These are phyloP conservation scores for Tricholauxania praeusta DNA, from an alignment of 2,888 invertebrate species.

Conservation along the genomic window DNA sequence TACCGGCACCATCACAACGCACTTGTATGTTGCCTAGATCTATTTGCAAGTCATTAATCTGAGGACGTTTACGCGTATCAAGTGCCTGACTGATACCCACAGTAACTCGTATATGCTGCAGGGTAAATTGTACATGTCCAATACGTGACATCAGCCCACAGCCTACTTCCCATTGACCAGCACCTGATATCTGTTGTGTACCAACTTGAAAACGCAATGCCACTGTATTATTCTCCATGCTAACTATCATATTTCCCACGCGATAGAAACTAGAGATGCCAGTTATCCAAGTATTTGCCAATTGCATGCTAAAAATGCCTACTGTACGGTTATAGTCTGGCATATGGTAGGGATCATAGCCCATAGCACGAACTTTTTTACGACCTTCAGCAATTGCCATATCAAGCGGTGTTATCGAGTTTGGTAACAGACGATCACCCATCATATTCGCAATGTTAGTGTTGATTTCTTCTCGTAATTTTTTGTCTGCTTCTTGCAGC, in stretches of 20 bases:
- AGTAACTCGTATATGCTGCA: slow-evolving; percentile 81
- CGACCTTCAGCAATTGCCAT: slow-evolving; percentile 83
- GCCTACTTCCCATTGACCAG: slow-evolving; percentile 83
- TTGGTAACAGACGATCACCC: slow-evolving; percentile 80
- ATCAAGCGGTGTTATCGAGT: slow-evolving; percentile 88
- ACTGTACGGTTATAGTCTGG: slow-evolving; percentile 80
- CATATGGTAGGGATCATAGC: slow-evolving; percentile 82
- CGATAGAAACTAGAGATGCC: slow-evolving; percentile 87
- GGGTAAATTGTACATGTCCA: slow-evolving; percentile 81
- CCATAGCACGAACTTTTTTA: slow-evolving; percentile 73
- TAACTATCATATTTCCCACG: slow-evolving; percentile 81
- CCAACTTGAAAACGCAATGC: slow-evolving; percentile 76
- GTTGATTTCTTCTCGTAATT: slow-evolving; percentile 80
- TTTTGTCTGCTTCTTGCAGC: slow-evolving; percentile 81
- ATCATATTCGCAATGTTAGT: slow-evolving; percentile 78
- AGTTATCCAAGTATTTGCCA: slow-evolving; percentile 81
- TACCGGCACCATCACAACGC: slow-evolving; percentile 87
- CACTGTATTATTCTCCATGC: slow-evolving; percentile 79
- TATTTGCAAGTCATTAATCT: slow-evolving; percentile 80
- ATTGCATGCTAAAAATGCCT: slow-evolving; percentile 77
- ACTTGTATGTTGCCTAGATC: slow-evolving; percentile 88
- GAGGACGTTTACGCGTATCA: slow-evolving; percentile 80
- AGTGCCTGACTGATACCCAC: slow-evolving; percentile 80
- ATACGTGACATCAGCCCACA: slow-evolving; percentile 77
- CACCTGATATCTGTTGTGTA: slow-evolving; percentile 82